Evolutionary conservation across 2,113 vertebrate species (phyloP), one percentile per base, ranked within the genome.

Genomic region (Pica pica): DNA sequence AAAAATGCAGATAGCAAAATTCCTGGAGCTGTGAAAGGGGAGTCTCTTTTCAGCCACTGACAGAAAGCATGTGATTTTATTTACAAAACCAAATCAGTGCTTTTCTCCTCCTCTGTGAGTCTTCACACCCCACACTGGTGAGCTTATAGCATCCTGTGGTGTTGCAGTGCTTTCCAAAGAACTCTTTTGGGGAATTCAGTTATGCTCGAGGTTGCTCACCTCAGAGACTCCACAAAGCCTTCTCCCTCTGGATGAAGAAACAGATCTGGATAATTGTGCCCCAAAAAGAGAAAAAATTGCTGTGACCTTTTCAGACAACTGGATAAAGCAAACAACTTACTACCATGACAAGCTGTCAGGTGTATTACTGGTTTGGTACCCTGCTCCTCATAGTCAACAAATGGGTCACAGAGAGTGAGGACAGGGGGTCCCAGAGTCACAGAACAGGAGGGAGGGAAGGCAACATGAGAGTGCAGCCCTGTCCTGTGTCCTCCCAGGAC

Each of bases 1-100:
- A 92, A 87, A 93, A 92, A 81, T 3, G 30, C 53, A 95, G 65
- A 96, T 56, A 92, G 60, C 41, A 88, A 89, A 94, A 81, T 93
- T 84, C 65, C 88, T 77, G 23, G 65, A 95, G 76, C 57, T 84
- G 79, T 71, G 69, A 95, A 93, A 93, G 50, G 31, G 83, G 77
- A 92, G 16, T 46, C 27, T 93, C 69, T 84, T 68, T 94, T 77
- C 52, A 75, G 87, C 27, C 90, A 71, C 74, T 37, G 80, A 93
- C 4, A 86, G 67, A 93, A 84, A 82, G 49, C 83, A 76, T 65
- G 79, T 81, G 60, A 87, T 92, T 82, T 81, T 83, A 93, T 82
- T 91, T 89, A 93, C 47, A 84, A 89, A 96, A 94, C 71, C 64
- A 75, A 84, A 89, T 84, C 11, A 15, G 11, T 28, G 71, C 44